These are phyloP conservation scores for Ceratina australensis DNA, from an alignment of 1,140 invertebrate genomes.

Conservation along the genomic window DNA sequence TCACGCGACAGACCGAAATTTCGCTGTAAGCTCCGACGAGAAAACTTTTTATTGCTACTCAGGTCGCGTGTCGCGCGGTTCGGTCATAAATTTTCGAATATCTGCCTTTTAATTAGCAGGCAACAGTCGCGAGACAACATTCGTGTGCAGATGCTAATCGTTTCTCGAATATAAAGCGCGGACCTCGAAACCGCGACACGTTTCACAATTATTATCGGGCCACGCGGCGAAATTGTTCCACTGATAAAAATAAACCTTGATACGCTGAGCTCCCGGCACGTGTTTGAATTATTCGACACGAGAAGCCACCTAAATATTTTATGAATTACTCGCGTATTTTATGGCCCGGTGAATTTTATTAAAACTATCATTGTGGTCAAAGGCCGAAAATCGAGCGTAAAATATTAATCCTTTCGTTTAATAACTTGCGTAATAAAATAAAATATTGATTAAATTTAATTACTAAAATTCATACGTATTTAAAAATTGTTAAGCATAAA, in stretches of 20 bases:
- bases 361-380: too few relatives aligned
- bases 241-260: constrained; percentile 1
- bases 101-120: constrained; percentile 54
- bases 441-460: too few relatives aligned
- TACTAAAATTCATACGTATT: too few relatives aligned
- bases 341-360: too few relatives aligned
- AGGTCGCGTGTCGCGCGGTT: neutral
- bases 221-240: constrained; percentile 47
- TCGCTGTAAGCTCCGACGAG: neutral
- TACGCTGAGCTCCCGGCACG: neutral
- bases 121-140: constrained; percentile 22
- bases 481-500: too few relatives aligned
- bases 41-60: neutral
- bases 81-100: constrained; percentile 58
- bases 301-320: too few relatives aligned
- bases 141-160: constrained; percentile 53
- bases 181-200: constrained; percentile 24
- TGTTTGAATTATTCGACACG: neutral
- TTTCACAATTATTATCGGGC: constrained; percentile 42
- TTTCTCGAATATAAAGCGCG: constrained; percentile 40
- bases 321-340: too few relatives aligned
- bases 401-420: too few relatives aligned
- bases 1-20: neutral
- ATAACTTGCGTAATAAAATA: too few relatives aligned
- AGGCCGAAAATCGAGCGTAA: too few relatives aligned